Conservation (phyloP, 2,888 invertebrate species). For the Scaptomyza polygonia region DNA sequence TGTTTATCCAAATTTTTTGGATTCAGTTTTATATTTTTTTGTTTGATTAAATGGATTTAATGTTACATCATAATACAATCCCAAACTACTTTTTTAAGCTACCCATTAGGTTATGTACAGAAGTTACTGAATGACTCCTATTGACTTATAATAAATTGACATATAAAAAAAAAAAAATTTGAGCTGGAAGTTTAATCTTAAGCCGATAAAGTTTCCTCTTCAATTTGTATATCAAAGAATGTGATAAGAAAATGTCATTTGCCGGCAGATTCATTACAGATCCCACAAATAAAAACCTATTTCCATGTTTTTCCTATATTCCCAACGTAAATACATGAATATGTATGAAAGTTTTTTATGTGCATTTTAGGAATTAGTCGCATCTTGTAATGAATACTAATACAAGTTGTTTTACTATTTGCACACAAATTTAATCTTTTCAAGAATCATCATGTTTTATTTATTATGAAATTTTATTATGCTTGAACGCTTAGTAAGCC, state of each 20-base stretch:
- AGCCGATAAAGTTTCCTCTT: constrained; percentile 1
- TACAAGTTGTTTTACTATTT: not conserved
- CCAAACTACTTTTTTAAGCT: no score
- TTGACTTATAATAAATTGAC: no score
- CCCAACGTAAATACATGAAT: not conserved
- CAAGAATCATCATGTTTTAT: not conserved
- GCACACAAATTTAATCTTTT: not conserved
- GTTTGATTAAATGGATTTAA: no score
- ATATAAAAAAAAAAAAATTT: no score
- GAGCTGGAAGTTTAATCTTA: no score
- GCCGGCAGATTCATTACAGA: constrained; percentile 27
- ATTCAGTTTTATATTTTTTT: no score
- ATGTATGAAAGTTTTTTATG: not conserved
- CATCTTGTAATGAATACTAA: not conserved
- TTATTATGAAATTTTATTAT: not conserved
- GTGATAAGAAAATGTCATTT: constrained; percentile 1
- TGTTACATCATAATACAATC: no score
- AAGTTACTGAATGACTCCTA: no score
- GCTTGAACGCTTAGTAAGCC: no score
- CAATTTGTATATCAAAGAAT: constrained; percentile 28
- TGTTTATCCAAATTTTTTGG: no score
- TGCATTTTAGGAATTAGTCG: not conserved
- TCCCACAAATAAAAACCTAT: constrained; percentile 7
- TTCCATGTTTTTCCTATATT: constrained; percentile 2
- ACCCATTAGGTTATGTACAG: no score